Percentiles rank a stretch among this genome's conserved stretches.
Conservation (phyloP, 2,113 vertebrate genomes). For the Bothrops jararaca region DNA sequence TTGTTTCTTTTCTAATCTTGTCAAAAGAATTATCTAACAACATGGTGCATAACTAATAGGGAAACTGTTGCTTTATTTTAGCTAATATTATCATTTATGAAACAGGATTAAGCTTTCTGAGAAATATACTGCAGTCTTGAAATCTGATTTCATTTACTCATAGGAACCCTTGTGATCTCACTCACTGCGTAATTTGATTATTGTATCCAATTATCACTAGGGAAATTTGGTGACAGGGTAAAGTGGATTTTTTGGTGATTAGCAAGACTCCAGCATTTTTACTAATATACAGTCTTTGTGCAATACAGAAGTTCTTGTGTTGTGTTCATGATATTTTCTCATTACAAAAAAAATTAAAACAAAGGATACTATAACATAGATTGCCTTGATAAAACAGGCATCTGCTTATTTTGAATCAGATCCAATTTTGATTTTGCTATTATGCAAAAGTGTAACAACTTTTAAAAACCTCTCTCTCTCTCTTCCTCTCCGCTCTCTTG, state of each 20-base stretch:
- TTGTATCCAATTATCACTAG: background rate
- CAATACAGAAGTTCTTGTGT: background rate
- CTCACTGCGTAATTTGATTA: constrained; percentile 15
- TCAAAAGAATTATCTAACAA: constrained; percentile 38
- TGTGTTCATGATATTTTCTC: constrained; percentile 1
- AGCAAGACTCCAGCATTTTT: background rate
- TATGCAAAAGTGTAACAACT: background rate
- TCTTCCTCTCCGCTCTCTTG: background rate
- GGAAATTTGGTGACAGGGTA: background rate
- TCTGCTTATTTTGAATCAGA: background rate
- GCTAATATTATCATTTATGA: constrained; percentile 16
- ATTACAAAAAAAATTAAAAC: background rate
- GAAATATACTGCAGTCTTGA: constrained; percentile 25
- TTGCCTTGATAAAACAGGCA: background rate
- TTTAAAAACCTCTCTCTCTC: background rate
- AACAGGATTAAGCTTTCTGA: constrained; percentile 13
- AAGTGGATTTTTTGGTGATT: background rate
- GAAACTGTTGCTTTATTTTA: constrained; percentile 29
- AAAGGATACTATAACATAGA: background rate
- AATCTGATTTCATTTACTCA: background rate
- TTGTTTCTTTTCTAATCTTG: constrained; percentile 16
- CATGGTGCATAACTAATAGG: background rate
- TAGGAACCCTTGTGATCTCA: background rate
- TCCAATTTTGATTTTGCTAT: background rate
- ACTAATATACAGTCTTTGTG: background rate